phyloP scores from a whole-genome alignment of 2,888 invertebrate genomes.

The Cerceris ruficornis region DNA sequence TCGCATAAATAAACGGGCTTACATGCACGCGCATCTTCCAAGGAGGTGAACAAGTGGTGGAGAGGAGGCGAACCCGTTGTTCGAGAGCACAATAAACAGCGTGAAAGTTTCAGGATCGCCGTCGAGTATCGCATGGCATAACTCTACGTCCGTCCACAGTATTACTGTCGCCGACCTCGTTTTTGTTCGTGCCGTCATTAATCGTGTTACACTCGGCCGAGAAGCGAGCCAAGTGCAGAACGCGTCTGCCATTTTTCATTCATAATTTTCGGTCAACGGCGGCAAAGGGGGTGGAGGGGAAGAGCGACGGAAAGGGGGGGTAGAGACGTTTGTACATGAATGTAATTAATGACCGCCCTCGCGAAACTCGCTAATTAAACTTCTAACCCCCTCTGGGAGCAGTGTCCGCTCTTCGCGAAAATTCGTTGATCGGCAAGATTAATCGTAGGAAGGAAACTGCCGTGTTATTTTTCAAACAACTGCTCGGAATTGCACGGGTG shows the following conservation, averaged over 20 bases:
- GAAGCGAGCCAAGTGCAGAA: neutral
- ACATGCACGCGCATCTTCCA: constrained; percentile 15
- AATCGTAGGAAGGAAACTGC: neutral
- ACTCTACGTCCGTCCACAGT: neutral
- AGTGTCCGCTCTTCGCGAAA: neutral
- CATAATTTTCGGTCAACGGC: constrained; percentile 21
- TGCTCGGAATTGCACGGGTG: no score
- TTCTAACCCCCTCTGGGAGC: neutral
- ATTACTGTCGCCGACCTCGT: constrained; percentile 35
- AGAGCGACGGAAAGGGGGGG: neutral
- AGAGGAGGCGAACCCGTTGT: constrained; percentile 30
- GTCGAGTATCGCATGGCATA: constrained; percentile 10
- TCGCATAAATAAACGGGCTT: constrained; percentile 42
- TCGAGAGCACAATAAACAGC: constrained; percentile 40
- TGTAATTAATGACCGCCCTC: constrained; percentile 2
- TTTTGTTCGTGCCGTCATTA: constrained; percentile 20
- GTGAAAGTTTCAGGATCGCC: constrained; percentile 34
- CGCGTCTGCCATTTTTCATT: constrained; percentile 23
- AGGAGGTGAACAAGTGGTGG: neutral
- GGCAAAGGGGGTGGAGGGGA: neutral
- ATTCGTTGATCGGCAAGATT: constrained; percentile 2
- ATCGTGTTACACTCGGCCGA: constrained; percentile 26
- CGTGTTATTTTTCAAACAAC: neutral
- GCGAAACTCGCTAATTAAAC: constrained; percentile 4
- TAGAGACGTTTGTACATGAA: neutral